Percentiles rank a stretch among this genome's conserved stretches.
Conservation (phyloP, 35 echinoderm and acorn worm genomes). For the Eucidaris tribuloides region DNA sequence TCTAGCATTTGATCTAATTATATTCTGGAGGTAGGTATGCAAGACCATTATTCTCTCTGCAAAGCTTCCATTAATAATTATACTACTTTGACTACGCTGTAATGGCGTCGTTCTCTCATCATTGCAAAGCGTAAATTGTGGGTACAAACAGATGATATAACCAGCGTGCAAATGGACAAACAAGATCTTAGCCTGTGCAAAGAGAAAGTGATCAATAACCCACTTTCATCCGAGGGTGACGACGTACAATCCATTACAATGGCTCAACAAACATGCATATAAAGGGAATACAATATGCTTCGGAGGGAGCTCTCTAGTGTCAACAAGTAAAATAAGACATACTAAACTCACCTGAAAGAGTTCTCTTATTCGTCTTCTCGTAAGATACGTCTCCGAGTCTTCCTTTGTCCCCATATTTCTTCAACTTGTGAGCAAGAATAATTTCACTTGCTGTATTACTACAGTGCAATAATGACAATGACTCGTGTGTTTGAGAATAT, state of each 20-base stretch:
- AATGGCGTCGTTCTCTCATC: no score
- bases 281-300: not conserved
- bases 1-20: no score
- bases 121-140: no score
- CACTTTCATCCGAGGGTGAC: not conserved
- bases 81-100: no score
- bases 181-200: not conserved
- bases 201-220: not conserved
- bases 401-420: slow-evolving; percentile 51
- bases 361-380: slow-evolving; percentile 58
- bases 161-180: not conserved
- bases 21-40: no score
- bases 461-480: no score
- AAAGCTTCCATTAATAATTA: no score
- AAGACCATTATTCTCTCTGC: no score
- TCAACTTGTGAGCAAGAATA: no score
- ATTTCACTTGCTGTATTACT: no score
- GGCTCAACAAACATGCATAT: not conserved
- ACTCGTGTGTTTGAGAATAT: no score
- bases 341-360: slow-evolving; percentile 73
- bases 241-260: not conserved
- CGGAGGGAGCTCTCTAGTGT: not conserved
- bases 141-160: no score
- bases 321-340: not conserved
- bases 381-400: slow-evolving; percentile 66